phyloP scores from a whole-genome alignment of 2,113 vertebrate species.

The Hepsetus odoe region DNA sequence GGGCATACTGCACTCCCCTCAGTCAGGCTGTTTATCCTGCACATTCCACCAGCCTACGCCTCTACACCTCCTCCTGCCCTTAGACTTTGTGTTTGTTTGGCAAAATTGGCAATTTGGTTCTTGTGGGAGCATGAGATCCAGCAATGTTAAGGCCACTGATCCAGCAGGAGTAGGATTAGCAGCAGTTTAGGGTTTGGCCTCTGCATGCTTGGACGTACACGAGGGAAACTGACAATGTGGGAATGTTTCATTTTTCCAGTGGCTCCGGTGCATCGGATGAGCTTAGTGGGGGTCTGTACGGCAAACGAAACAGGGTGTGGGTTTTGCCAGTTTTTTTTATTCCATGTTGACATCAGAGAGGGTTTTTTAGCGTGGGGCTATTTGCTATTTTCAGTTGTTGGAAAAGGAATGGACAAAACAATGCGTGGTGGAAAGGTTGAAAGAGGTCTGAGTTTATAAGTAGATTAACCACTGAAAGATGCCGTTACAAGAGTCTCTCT shows the following conservation, averaged over 20 bases:
- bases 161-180: background rate
- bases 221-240: too few relatives aligned
- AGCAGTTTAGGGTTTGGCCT: too few relatives aligned
- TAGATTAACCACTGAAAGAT: background rate
- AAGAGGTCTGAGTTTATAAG: background rate
- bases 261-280: background rate
- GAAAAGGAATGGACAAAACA: background rate
- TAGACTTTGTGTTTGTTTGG: constrained; percentile 2
- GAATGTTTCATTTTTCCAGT: background rate
- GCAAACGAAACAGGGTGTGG: background rate
- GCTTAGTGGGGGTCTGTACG: background rate
- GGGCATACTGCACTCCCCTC: background rate
- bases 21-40: constrained; percentile 27
- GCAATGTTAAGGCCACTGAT: background rate
- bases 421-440: background rate
- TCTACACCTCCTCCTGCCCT: background rate
- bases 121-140: background rate
- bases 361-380: background rate
- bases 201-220: too few relatives aligned
- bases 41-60: constrained; percentile 7
- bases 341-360: background rate
- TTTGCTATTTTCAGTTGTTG: constrained; percentile 4
- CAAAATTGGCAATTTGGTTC: background rate
- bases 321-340: too few relatives aligned
- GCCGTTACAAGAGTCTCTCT: too few relatives aligned